Conservation (phyloP, 2,797 vertebrate genomes). For the Sus cebifrons region DNA sequence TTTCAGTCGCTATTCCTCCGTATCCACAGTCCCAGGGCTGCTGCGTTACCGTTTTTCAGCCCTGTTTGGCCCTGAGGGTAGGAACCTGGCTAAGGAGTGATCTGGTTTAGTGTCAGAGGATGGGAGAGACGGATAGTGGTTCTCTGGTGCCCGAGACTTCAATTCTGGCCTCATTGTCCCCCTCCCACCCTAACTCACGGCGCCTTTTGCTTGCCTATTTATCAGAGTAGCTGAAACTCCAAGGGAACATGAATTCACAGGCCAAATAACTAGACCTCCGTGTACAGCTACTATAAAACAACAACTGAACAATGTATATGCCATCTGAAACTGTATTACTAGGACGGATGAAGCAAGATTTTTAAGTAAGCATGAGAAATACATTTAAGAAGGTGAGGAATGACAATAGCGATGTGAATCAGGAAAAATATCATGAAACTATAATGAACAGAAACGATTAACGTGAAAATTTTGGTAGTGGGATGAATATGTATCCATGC, state of each 20-base stretch:
- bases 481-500: background rate
- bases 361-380: background rate
- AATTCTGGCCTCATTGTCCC: no score
- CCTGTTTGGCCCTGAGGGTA: background rate
- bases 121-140: no score
- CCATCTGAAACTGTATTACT: background rate
- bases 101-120: background rate
- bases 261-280: background rate
- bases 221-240: background rate
- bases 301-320: background rate
- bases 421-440: background rate
- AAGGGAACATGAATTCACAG: background rate
- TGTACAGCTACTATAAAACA: background rate
- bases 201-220: background rate
- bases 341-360: background rate
- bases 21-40: background rate
- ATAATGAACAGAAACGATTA: background rate
- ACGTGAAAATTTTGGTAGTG: background rate
- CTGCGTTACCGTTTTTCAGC: background rate
- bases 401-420: background rate
- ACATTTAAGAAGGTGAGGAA: background rate
- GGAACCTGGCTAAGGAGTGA: background rate
- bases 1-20: rapidly evolving
- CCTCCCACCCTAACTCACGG: background rate
- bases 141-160: background rate